Evolutionary conservation across 2,113 vertebrate genomes (phyloP).

Genomic region (Oryzias melastigma): DNA sequence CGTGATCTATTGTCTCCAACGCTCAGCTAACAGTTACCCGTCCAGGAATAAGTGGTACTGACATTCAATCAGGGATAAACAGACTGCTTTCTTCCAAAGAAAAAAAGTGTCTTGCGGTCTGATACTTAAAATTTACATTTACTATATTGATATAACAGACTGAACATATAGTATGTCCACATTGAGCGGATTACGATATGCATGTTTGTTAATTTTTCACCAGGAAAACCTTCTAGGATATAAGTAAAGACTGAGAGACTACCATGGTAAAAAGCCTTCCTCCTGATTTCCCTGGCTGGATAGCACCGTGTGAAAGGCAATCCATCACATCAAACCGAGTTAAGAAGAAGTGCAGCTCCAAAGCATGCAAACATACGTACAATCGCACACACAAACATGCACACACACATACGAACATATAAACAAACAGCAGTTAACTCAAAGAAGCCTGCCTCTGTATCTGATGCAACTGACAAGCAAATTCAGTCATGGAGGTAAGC

Average conservation of each 20-base stretch:
- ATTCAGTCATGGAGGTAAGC: constrained; percentile 16
- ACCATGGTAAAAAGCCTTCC: constrained; percentile 18
- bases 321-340: constrained; percentile 58
- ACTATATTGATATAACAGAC: no score
- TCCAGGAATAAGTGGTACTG: no score
- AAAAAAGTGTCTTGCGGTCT: no score
- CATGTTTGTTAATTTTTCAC: no score
- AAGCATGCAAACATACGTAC: constrained; percentile 13
- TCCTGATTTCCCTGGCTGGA: constrained; percentile 43
- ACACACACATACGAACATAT: neutral
- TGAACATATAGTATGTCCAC: no score
- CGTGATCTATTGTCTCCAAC: no score
- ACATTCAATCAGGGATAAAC: no score
- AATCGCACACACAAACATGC: neutral
- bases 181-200: no score
- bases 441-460: constrained; percentile 2
- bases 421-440: neutral
- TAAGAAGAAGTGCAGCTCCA: constrained; percentile 26
- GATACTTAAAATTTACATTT: no score
- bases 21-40: no score
- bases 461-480: constrained; percentile 12
- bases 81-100: no score
- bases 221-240: neutral
- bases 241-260: constrained; percentile 14
- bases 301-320: constrained; percentile 39